Conservation (phyloP, 2,888 invertebrate genomes). For the Stenurella melanura region DNA sequence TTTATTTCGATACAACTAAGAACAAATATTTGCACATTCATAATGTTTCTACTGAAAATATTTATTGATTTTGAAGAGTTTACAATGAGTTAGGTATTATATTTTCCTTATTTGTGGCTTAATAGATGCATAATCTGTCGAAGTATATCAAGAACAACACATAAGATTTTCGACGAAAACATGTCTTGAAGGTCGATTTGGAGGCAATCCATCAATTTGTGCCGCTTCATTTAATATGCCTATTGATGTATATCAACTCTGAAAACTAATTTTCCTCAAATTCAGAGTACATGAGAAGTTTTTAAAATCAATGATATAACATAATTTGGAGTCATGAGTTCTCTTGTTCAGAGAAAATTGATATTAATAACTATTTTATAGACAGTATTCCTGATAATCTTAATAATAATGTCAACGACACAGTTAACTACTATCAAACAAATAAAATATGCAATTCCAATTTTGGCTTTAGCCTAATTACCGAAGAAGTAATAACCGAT, state of each 20-base stretch:
- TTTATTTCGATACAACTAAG: neutral
- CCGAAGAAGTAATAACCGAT: too few species aligned
- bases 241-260: constrained; percentile 10
- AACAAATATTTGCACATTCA: neutral
- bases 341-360: too few species aligned
- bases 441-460: too few species aligned
- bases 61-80: neutral
- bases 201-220: constrained; percentile 28
- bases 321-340: neutral
- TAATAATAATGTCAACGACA: too few species aligned
- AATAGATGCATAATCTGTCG: constrained; percentile 28
- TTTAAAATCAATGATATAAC: neutral
- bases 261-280: constrained; percentile 24
- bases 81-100: neutral
- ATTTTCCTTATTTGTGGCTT: constrained; percentile 1
- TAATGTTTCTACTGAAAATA: neutral
- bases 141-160: constrained; percentile 20
- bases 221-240: constrained; percentile 25
- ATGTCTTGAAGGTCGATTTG: constrained; percentile 25
- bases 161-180: constrained; percentile 31
- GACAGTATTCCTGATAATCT: too few species aligned
- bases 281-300: neutral
- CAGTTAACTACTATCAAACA: too few species aligned
- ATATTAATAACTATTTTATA: too few species aligned
- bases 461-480: too few species aligned